Base-by-base conservation (phyloP, 1,140 invertebrate species). In the Himalopsyche phryganea region DNA sequence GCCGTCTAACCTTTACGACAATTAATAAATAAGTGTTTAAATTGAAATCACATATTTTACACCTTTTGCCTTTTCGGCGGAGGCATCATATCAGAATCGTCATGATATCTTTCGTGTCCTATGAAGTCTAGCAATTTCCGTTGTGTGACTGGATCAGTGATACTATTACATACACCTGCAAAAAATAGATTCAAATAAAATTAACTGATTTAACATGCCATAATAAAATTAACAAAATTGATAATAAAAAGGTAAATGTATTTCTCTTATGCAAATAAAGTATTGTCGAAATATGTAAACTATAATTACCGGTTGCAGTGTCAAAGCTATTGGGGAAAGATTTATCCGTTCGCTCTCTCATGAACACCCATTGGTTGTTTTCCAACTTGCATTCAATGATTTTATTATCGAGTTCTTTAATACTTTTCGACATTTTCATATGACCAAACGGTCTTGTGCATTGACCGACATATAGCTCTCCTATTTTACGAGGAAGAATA, bases 271-370 rank as follows among this genome's bases (percentile, higher is more conserved):
- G n/a, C n/a, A n/a, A n/a, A n/a, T n/a, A n/a, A n/a, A n/a, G n/a
- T n/a, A n/a, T n/a, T n/a, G n/a, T n/a, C n/a, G n/a, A n/a, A n/a
- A n/a, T n/a, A n/a, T n/a, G n/a, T n/a, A 45, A 4, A 49, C 32
- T 23, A 6, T 28, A 28, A 23, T 71, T 80, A 93, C 91, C 83
- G 53, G 75, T 67, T 17, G 92, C 94, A 5, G 95, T 98, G 1
- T 78, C 83, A 51, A 74, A 88, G 49, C 87, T 88, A 75, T 99
- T 99, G 1, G 98, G 96, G 75, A 89, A 94, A 1, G 92, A 95
- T 77, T 99, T 99, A 73, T 99, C 98, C 0, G 90, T 96, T 67
- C 98, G 80, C 73, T 96, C 91, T 47, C 96, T 82, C 91, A 99
- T 94, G 69, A 96, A 98, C 40, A 89, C 82, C 98, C 98, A 99